Evolutionary conservation across 2,888 invertebrate genomes (phyloP).

Genomic region (Drosophila paracracens): DNA sequence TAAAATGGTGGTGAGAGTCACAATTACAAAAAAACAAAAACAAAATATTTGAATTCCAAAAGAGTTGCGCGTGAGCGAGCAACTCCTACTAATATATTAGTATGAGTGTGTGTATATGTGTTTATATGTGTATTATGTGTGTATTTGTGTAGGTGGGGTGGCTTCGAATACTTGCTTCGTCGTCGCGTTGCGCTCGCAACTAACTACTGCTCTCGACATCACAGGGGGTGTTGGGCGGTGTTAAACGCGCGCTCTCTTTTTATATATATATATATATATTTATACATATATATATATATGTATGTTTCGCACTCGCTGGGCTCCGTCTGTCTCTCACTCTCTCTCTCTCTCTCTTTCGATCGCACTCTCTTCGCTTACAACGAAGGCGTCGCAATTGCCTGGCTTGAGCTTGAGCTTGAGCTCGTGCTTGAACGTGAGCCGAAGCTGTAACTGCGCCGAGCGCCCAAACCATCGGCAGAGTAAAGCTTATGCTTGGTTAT

Average conservation of each 20-base stretch:
- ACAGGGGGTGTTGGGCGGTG: conserved; percentile 74
- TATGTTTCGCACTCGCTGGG: conserved; percentile 50
- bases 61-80: conserved; percentile 38
- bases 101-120: conserved; percentile 52
- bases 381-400: conserved; percentile 74
- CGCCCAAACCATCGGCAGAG: conserved; percentile 70
- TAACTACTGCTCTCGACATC: conserved; percentile 77
- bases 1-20: conserved; percentile 81
- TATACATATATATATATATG: conserved; percentile 9
- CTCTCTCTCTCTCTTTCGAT: conserved; percentile 23
- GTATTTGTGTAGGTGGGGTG: conserved; percentile 78
- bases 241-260: conserved; percentile 56
- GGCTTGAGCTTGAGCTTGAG: conserved; percentile 64
- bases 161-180: conserved; percentile 81
- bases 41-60: conserved; percentile 34
- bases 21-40: conserved; percentile 67
- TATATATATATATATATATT: background rate
- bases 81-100: conserved; percentile 60
- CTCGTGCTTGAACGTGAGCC: conserved; percentile 56
- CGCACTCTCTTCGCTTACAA: conserved; percentile 48
- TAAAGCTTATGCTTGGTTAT: conserved; percentile 82
- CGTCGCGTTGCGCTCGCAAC: conserved; percentile 75
- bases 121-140: conserved; percentile 52
- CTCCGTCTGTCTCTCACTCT: conserved; percentile 45
- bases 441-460: conserved; percentile 71